A percentile compares a stretch with the other conserved stretches of the same genome.
phyloP scores from a whole-genome alignment of 1,140 invertebrate genomes.

The Solenopsis invicta region DNA sequence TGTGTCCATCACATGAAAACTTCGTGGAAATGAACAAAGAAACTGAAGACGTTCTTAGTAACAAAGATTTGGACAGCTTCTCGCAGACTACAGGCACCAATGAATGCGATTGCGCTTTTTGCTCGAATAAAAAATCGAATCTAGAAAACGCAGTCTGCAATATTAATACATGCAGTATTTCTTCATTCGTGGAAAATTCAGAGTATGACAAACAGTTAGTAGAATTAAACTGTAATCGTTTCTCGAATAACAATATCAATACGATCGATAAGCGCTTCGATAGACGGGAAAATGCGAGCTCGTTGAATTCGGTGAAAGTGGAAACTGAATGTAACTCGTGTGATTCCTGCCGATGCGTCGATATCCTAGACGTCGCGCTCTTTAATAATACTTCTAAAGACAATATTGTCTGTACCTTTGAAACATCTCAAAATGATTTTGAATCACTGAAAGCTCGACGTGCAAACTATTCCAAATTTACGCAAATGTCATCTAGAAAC shows the following conservation, averaged over 20 bases:
- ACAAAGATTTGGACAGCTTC: neutral
- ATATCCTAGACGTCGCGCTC: neutral
- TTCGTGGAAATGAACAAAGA: neutral
- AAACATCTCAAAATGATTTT: neutral
- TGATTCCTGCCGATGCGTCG: conserved; percentile 20
- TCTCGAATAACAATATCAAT: neutral
- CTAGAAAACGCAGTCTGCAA: neutral
- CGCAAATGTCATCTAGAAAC: neutral
- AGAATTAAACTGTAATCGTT: conserved; percentile 34
- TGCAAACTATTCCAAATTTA: too few relatives aligned
- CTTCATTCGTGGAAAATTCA: conserved; percentile 27
- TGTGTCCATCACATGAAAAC: neutral
- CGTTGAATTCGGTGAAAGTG: neutral
- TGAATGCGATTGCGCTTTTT: neutral
- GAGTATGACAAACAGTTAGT: conserved; percentile 49
- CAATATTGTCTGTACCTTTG: neutral
- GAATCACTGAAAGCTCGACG: neutral
- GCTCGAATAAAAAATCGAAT: neutral
- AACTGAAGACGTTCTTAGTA: neutral
- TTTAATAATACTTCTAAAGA: neutral
- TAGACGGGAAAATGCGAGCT: neutral
- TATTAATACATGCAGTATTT: conserved; percentile 4
- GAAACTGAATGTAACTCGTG: neutral
- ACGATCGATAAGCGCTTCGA: neutral
- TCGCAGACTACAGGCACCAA: neutral